Evolutionary conservation across 2,113 vertebrate species (phyloP).

Genomic region (Synodontis membranacea): DNA sequence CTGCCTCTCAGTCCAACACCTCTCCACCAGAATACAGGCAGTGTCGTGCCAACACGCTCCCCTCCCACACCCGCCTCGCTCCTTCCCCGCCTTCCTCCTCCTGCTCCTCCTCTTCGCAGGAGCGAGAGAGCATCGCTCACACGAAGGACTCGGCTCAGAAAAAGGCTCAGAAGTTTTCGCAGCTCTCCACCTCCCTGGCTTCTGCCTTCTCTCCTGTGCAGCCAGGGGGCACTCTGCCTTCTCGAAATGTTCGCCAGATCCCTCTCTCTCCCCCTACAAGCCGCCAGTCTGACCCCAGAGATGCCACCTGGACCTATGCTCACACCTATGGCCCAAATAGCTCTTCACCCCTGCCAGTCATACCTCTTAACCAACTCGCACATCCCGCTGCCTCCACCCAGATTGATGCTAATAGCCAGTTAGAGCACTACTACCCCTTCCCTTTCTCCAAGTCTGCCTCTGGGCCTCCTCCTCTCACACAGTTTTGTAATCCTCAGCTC

Average conservation of each 20-base stretch:
- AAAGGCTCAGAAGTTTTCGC: constrained; percentile 77
- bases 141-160: constrained; percentile 62
- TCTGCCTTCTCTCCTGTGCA: constrained; percentile 80
- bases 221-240: constrained; percentile 67
- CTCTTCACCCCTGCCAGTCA: constrained; percentile 70
- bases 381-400: constrained; percentile 54
- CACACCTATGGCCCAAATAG: constrained; percentile 73
- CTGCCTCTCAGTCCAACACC: constrained; percentile 75
- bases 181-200: constrained; percentile 75
- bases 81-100: constrained; percentile 53
- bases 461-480: constrained; percentile 54
- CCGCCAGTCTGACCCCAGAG: constrained; percentile 66
- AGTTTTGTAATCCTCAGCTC: constrained; percentile 33
- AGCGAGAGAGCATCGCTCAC: constrained; percentile 60
- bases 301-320: constrained; percentile 76
- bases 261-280: constrained; percentile 78
- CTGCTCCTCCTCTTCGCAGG: constrained; percentile 68
- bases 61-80: constrained; percentile 69
- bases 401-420: constrained; percentile 69
- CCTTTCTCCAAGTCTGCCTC: constrained; percentile 59
- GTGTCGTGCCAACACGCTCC: constrained; percentile 72
- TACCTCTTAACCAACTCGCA: constrained; percentile 74
- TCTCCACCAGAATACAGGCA: constrained; percentile 76
- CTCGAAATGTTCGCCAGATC: constrained; percentile 75
- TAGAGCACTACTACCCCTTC: constrained; percentile 68